Evolutionary conservation across 2,888 invertebrate genomes (phyloP).

Genomic region (Gastrophysa polygoni): DNA sequence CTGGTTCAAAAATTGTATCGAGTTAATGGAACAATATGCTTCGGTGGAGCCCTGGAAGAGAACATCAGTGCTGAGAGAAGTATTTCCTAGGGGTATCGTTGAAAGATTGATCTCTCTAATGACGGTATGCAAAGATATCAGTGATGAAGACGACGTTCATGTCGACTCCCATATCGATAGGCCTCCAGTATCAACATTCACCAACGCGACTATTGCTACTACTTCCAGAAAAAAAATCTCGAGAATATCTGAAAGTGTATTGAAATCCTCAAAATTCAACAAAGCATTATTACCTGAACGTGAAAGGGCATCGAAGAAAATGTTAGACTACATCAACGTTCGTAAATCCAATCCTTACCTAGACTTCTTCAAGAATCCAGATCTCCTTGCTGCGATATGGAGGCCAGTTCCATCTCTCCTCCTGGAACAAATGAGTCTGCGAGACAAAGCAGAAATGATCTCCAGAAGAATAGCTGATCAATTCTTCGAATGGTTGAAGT

Average conservation of each 20-base stretch:
- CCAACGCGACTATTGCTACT: not conserved
- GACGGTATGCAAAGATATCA: not conserved
- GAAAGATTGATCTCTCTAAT: not conserved
- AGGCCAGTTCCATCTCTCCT: not conserved
- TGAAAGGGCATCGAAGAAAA: not conserved
- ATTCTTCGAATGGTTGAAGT: constrained; percentile 3
- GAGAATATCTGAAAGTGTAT: not conserved
- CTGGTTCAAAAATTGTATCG: not conserved
- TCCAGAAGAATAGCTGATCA: constrained; percentile 3
- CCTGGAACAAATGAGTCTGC: not conserved
- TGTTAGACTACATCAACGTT: not conserved
- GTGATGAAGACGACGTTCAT: not conserved
- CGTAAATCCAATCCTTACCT: not conserved
- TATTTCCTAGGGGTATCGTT: constrained; percentile 1
- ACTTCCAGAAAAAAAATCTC: not conserved
- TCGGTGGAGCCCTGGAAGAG: not conserved
- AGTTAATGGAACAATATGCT: not conserved
- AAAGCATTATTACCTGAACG: not conserved
- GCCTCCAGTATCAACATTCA: not conserved
- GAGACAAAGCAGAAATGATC: not conserved
- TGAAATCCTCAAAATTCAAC: not conserved
- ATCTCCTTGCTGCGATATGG: not conserved
- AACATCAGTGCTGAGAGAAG: constrained; percentile 8
- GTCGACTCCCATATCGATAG: not conserved
- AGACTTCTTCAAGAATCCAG: not conserved